phyloP scores from a whole-genome alignment of 2,797 vertebrate genomes.

The Characodon lateralis region DNA sequence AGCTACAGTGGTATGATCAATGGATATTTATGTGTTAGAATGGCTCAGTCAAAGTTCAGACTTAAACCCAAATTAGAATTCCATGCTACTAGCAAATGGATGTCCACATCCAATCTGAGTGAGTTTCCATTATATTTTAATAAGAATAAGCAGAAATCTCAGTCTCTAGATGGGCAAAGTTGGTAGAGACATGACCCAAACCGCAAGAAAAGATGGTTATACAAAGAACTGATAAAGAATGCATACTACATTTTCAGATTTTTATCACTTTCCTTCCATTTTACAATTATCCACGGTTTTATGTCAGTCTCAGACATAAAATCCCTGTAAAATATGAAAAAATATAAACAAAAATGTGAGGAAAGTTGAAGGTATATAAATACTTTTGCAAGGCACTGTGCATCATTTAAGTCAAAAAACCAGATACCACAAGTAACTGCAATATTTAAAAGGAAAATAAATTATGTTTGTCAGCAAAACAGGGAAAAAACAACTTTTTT shows the following conservation, averaged over 20 bases:
- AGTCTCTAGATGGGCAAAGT: too few species aligned
- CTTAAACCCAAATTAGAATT: too few species aligned
- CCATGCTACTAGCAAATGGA: too few species aligned
- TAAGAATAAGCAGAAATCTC: too few species aligned
- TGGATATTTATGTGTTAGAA: not conserved
- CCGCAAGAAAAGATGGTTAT: not conserved
- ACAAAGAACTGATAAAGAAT: not conserved
- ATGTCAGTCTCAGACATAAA: not conserved
- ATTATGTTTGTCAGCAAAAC: not conserved
- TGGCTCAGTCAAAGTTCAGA: not conserved
- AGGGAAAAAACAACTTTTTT: not conserved
- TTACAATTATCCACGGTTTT: not conserved
- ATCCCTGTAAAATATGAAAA: not conserved
- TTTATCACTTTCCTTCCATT: not conserved
- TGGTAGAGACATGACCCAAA: not conserved
- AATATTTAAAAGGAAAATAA: not conserved
- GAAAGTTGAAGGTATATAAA: not conserved
- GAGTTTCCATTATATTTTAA: too few species aligned
- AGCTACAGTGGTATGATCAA: not conserved
- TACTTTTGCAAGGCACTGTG: not conserved
- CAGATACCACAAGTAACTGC: not conserved
- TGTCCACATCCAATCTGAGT: too few species aligned
- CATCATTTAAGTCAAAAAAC: not conserved
- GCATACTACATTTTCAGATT: not conserved
- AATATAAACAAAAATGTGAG: not conserved